Conservation (phyloP, 2,888 invertebrate genomes). For the Callyntrura sp. region DNA sequence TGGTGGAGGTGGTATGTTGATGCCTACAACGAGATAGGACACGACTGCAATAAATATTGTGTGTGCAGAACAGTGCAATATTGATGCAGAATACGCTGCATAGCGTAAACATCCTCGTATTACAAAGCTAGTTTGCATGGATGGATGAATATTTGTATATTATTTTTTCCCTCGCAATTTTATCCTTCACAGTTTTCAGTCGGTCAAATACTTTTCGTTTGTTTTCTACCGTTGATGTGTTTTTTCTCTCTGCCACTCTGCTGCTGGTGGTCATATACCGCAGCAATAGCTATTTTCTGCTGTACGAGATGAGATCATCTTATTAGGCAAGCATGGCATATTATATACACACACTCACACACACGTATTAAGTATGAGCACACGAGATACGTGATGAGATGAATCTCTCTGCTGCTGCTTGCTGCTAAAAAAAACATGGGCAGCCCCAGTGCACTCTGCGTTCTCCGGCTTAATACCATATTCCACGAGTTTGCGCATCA, state of each 20-base stretch:
- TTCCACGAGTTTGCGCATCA: conserved; percentile 55
- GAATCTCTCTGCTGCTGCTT: conserved; percentile 18
- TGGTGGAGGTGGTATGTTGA: conserved; percentile 2
- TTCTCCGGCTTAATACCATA: conserved; percentile 30
- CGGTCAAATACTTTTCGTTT: conserved; percentile 68
- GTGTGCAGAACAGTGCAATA: conserved; percentile 4
- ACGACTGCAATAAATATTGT: background rate
- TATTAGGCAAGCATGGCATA: background rate
- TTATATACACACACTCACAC: background rate
- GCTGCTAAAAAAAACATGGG: background rate
- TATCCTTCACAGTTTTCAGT: conserved; percentile 76
- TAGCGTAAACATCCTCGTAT: background rate
- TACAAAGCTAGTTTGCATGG: background rate
- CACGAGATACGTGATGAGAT: background rate
- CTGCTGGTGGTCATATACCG: conserved; percentile 38
- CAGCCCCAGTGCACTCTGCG: background rate
- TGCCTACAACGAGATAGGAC: background rate
- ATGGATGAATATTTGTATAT: conserved; percentile 13
- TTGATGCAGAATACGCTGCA: conserved; percentile 6
- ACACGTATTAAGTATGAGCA: no score
- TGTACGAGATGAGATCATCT: conserved; percentile 44
- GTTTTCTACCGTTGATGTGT: conserved; percentile 44
- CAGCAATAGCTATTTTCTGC: conserved; percentile 3
- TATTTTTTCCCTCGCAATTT: conserved; percentile 74
- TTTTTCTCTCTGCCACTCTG: background rate